phyloP scores from a whole-genome alignment of 2,113 vertebrate genomes.

The Sceloporus undulatus region DNA sequence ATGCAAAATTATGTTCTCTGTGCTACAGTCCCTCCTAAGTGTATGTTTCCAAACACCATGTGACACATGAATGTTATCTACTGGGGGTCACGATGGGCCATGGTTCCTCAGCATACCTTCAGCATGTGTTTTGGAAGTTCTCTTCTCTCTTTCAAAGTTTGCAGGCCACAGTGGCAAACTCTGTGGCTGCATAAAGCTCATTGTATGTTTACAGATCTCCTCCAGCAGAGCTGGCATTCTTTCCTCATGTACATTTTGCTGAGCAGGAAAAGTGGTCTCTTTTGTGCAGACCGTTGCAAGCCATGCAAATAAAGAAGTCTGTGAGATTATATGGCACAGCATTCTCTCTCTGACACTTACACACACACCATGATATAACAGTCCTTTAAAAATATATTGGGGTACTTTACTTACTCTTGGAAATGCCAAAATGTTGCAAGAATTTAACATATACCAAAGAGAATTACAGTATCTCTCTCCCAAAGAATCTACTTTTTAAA shows the following conservation, averaged over 20 bases:
- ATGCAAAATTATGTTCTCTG: not conserved
- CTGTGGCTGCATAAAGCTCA: not conserved
- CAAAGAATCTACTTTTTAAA: too few species aligned
- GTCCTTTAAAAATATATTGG: not conserved
- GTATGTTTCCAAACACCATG: not conserved
- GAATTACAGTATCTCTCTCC: not conserved
- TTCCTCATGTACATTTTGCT: not conserved
- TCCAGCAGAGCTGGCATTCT: not conserved
- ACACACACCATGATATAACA: not conserved
- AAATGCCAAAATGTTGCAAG: slow-evolving; percentile 31
- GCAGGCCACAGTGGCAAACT: not conserved
- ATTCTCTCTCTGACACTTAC: not conserved
- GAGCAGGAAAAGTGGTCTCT: not conserved
- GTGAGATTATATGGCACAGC: not conserved
- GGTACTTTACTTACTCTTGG: slow-evolving; percentile 29
- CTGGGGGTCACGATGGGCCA: not conserved
- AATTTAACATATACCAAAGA: slow-evolving; percentile 43
- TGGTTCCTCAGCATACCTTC: too few species aligned
- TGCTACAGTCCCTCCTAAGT: not conserved
- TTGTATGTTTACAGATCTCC: not conserved
- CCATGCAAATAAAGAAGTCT: not conserved
- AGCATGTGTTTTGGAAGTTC: not conserved
- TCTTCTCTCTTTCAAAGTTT: not conserved
- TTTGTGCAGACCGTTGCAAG: not conserved
- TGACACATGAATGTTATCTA: not conserved